These are phyloP conservation scores for Psilopsiagon aurifrons DNA, from an alignment of 2,113 vertebrate genomes.

Conservation along the genomic window DNA sequence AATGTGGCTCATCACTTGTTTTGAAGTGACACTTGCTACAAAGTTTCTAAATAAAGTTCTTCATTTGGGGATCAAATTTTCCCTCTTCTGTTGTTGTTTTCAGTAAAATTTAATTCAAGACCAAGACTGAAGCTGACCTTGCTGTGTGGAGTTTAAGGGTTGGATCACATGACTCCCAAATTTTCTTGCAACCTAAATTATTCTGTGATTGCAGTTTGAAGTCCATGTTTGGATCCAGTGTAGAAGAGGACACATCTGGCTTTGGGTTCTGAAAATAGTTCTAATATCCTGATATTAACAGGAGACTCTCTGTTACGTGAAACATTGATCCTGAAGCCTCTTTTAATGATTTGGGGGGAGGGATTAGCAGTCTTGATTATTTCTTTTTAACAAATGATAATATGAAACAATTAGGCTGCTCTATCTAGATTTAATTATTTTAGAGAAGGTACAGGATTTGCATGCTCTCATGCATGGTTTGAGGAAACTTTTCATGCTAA, in stretches of 20 bases:
- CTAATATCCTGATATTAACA: not conserved
- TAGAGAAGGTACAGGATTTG: not conserved
- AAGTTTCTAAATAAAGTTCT: not conserved
- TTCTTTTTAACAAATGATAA: not conserved
- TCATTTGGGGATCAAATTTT: not conserved
- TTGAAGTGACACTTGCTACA: not conserved
- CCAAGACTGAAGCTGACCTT: not conserved
- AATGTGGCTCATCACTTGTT: not conserved
- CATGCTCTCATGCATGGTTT: not conserved
- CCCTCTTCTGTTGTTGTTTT: not conserved
- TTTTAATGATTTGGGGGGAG: not conserved
- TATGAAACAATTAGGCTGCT: not conserved
- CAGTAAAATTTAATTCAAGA: not conserved
- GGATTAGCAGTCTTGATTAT: not conserved
- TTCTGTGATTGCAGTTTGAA: not conserved
- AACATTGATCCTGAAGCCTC: not conserved
- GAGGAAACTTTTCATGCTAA: not conserved
- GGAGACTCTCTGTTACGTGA: not conserved
- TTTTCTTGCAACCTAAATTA: not conserved
- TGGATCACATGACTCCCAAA: not conserved
- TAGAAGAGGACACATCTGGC: not conserved
- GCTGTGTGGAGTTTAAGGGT: not conserved
- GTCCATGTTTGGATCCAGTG: not conserved
- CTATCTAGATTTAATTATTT: not conserved
- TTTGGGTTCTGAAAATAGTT: not conserved